Evolutionary conservation across 2,113 vertebrate species (phyloP), one percentile per base, ranked within the genome.

Genomic region (Regulus satrapa): DNA sequence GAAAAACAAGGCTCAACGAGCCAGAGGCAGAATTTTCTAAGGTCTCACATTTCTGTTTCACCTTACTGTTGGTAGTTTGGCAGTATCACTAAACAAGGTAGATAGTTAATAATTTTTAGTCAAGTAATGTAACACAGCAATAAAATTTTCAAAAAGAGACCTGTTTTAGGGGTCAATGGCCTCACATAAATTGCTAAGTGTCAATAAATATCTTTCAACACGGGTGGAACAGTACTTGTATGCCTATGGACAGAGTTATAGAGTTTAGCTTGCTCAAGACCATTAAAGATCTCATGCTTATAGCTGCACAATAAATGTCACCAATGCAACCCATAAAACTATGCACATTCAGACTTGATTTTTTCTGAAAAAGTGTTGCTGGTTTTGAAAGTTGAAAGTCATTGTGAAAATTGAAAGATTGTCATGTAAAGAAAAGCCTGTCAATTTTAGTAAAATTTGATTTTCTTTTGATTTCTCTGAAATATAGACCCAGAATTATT

Each of bases 71-170:
- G 74, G 67, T 92, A 92, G 92, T 85, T 64, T 68, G 87, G 77
- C 55, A 95, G 19, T 63, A 64, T 61, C 48, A 46, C 89, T 88
- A 94, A 97, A 73, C 67, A 77, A 75, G 61, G 62, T 67, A 82
- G 76, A 88, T 94, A 96, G 93, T 95, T 95, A 97, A 96, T 95
- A 87, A 83, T 95, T 97, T 97, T 97, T 96, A 92, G 85, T 93
- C 48, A 71, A 93, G 92, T 69, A 93, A 51, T 86, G 85, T 66
- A 88, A 74, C 79, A 48, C 1, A 5, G 84, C 92, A 95, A 91
- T 96, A 95, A 94, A 94, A 81, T 94, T 96, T 94, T 92, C 84
- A 92, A 94, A 86, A 93, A 85, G 76, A 72, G 62, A 63, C 18
- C 66, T 48, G n/a, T 95, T 95, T 92, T 92, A 95, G 92, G 96